Base-by-base conservation (phyloP, 2,113 vertebrate species). In the Microcebus ravelobensis region DNA sequence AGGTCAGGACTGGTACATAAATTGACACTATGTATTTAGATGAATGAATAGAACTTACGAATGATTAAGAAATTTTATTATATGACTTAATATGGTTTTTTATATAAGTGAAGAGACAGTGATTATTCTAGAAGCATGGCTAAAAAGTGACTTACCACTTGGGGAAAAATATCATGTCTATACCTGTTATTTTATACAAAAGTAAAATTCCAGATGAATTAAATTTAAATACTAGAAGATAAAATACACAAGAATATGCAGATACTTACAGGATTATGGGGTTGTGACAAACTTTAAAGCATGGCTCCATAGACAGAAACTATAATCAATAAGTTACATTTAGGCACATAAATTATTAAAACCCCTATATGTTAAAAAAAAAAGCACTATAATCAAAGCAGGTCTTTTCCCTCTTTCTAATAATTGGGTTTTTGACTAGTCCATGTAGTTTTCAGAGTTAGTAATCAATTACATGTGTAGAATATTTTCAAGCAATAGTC, bases 171-270 rank as follows among this genome's bases (percentile, higher is more conserved):
- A 25, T 39, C 0, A 5, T 83, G 23, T n/a, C 68, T 87, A 1
- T 25, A 23, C 59, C 42, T 76, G 8, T 45, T 52, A 65, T 52
- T 90, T 21, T 70, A 65, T 17, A 39, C 45, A 77, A 91, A 91
- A 94, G 63, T 94, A 79, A 79, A 88, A 88, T 88, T 94, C 42
- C 18, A 88, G 36, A 14, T 55, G 17, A 90, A 31, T 50, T 88
- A 48, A 55, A 45, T 76, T 34, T 21, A 76, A 95, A 39, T 70
- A 70, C 29, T 31, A 71, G 23, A 77, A 34, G 21, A 70, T 50
- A 57, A 84, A 84, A 42, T 55, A 31, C 65, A 8, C 45, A 59
- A 57, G 79, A 79, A 42, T 61, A 20, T 79, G 13, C 36, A 77
- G 5, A 63, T 74, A 45, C 2, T 95, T 27, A 8, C 18, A 85